phyloP scores from a whole-genome alignment of 2,113 vertebrate genomes.

The Mixornis gularis region DNA sequence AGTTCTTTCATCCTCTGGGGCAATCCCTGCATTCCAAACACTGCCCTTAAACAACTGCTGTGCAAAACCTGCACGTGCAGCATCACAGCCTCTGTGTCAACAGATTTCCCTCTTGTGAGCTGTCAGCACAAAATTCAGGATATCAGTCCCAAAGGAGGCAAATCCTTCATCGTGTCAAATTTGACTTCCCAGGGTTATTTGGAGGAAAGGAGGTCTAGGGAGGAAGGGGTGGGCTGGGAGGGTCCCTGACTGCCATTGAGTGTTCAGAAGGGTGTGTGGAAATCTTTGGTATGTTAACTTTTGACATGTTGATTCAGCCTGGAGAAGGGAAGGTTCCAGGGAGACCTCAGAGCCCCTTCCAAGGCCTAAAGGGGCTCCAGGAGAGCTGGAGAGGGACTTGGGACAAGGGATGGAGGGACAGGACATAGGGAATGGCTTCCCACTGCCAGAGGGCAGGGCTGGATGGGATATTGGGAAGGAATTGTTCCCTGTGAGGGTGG shows the following conservation, averaged over 20 bases:
- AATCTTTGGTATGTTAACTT: neutral
- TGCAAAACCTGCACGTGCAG: fast-evolving
- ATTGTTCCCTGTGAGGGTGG: fast-evolving
- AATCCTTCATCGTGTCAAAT: fast-evolving
- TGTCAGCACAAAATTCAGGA: neutral
- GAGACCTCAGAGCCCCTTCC: fast-evolving
- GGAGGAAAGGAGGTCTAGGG: neutral
- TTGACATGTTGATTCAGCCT: neutral
- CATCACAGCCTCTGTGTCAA: neutral
- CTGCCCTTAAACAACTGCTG: neutral
- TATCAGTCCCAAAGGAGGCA: neutral
- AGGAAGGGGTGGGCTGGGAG: neutral
- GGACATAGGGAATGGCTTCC: neutral
- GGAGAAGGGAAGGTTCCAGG: neutral
- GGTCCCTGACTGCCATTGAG: neutral
- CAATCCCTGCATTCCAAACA: neutral
- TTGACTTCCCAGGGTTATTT: neutral
- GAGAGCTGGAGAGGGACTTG: neutral
- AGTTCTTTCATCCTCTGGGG: neutral
- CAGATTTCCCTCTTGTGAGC: neutral
- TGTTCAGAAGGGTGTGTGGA: neutral
- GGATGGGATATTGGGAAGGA: neutral
- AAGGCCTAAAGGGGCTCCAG: neutral
- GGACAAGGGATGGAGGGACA: fast-evolving
- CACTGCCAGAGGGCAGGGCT: neutral